phyloP scores from a whole-genome alignment of 2,888 invertebrate genomes.

The Limulus polyphemus region DNA sequence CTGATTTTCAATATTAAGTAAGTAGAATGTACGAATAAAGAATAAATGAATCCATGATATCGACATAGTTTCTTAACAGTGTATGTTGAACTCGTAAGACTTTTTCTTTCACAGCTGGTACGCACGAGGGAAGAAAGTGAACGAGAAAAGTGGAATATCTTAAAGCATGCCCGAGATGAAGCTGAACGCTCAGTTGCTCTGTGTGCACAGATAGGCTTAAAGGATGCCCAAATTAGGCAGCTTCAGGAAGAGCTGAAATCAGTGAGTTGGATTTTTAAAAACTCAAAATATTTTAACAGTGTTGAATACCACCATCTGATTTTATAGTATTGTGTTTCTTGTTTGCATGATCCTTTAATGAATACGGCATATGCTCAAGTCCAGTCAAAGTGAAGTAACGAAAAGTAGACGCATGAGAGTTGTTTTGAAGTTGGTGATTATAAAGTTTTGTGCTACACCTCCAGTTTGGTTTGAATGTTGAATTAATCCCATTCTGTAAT shows the following conservation, averaged over 20 bases:
- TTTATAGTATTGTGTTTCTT: background rate
- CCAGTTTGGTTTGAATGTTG: no score
- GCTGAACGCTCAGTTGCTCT: slow-evolving; percentile 74
- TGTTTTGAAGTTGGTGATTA: no score
- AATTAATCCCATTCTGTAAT: no score
- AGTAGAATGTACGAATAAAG: no score
- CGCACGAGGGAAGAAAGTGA: slow-evolving; percentile 60
- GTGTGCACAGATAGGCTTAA: slow-evolving; percentile 71
- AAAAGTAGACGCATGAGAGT: no score
- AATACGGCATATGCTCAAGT: background rate
- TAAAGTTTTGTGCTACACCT: no score
- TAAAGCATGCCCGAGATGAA: slow-evolving; percentile 77
- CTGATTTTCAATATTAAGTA: no score
- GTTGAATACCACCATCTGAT: no score
- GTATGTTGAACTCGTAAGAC: no score
- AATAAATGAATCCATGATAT: no score
- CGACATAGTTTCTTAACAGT: no score
- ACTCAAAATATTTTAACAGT: background rate
- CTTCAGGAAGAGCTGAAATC: slow-evolving; percentile 73
- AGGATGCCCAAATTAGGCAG: slow-evolving; percentile 72
- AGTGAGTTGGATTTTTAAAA: slow-evolving; percentile 40
- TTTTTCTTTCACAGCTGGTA: slow-evolving; percentile 38
- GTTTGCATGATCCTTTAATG: background rate
- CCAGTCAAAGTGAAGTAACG: no score
- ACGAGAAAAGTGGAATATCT: slow-evolving; percentile 71